phyloP scores from a whole-genome alignment of 2,797 vertebrate genomes.

The Danio tinwini region DNA sequence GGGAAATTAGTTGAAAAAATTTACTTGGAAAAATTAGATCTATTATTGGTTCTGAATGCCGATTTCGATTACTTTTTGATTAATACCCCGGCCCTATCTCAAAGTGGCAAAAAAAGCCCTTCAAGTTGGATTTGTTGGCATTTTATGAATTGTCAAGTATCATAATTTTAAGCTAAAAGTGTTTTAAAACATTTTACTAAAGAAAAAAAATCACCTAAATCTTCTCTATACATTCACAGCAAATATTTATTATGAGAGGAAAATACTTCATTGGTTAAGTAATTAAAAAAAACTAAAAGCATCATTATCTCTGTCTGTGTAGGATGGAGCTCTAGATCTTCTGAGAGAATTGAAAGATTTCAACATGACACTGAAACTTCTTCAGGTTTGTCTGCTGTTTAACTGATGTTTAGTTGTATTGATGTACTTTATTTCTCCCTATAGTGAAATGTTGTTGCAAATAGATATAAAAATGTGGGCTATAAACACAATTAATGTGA shows the following conservation, averaged over 20 bases:
- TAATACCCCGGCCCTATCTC: too few relatives aligned
- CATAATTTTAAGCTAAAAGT: too few relatives aligned
- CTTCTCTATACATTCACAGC: background rate
- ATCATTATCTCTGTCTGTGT: slow-evolving; percentile 44
- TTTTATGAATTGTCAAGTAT: too few relatives aligned
- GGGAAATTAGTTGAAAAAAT: too few relatives aligned
- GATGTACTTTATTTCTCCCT: background rate
- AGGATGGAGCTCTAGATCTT: slow-evolving; percentile 92
- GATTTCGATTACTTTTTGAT: too few relatives aligned
- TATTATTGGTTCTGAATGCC: too few relatives aligned
- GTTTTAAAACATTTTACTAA: too few relatives aligned
- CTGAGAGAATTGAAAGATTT: slow-evolving; percentile 87
- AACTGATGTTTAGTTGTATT: background rate
- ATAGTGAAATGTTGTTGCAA: background rate
- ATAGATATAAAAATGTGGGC: background rate
- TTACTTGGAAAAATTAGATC: too few relatives aligned
- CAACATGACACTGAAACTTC: slow-evolving; percentile 91
- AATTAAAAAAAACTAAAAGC: background rate
- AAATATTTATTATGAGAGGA: too few relatives aligned
- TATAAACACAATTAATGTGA: background rate
- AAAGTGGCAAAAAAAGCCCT: too few relatives aligned
- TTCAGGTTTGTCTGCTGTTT: slow-evolving; percentile 83
- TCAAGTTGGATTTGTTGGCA: too few relatives aligned
- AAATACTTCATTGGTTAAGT: background rate
- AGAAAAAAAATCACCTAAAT: too few relatives aligned